Percentiles rank a stretch among this genome's conserved stretches.
These are phyloP conservation scores for Paratrypauchen microcephalus DNA, from an alignment of 2,797 vertebrate species.

Conservation along the genomic window DNA sequence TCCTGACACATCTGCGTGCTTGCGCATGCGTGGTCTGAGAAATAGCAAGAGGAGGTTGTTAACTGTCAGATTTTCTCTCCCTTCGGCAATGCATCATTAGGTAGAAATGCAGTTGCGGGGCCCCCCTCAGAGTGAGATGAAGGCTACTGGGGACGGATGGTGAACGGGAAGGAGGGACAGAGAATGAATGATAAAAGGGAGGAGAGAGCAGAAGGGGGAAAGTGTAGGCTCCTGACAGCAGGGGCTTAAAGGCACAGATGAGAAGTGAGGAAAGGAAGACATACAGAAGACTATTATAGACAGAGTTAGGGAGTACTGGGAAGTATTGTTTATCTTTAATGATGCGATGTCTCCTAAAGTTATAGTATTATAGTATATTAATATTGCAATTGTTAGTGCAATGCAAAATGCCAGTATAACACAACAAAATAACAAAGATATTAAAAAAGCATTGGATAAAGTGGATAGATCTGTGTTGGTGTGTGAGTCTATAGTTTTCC, in stretches of 20 bases:
- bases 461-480: too few species aligned
- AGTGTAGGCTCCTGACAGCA: conserved; percentile 40
- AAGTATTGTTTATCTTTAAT: conserved; percentile 26
- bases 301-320: neutral
- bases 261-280: conserved; percentile 26
- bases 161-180: conserved; percentile 34
- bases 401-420: neutral
- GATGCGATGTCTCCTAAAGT: conserved; percentile 11
- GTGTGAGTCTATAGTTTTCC: too few species aligned
- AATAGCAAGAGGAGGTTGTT: conserved; percentile 39
- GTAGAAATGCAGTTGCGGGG: conserved; percentile 55
- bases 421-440: too few species aligned
- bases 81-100: conserved; percentile 68
- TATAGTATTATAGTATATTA: conserved; percentile 6
- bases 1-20: conserved; percentile 16
- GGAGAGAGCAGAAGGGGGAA: conserved; percentile 36
- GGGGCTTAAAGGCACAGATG: conserved; percentile 37
- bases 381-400: neutral
- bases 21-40: neutral
- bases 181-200: conserved; percentile 39
- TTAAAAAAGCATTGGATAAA: too few species aligned
- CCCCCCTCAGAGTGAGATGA: conserved; percentile 61
- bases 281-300: conserved; percentile 18
- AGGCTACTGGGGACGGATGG: conserved; percentile 41
- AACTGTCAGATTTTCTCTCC: conserved; percentile 56